Evolutionary conservation across 2,888 invertebrate genomes (phyloP), one percentile per base, ranked within the genome.

Genomic region (Panorpa germanica): DNA sequence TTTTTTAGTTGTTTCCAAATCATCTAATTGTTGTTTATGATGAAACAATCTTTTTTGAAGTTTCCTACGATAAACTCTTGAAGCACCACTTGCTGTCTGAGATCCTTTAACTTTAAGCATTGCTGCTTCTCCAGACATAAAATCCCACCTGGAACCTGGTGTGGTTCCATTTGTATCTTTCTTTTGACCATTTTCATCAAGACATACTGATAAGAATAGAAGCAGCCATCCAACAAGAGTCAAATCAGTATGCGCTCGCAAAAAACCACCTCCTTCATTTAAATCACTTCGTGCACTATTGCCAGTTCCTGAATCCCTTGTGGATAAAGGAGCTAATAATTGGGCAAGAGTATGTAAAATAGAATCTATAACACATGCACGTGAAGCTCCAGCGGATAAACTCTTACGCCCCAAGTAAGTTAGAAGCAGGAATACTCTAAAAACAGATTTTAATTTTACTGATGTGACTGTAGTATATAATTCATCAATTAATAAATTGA

Each of bases 331-430:
- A 9, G 62, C 61, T 38, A 77, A 47, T 11, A 67, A 52, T 40
- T 60, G 59, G 20, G 65, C 63, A 19, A 70, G 50, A 1, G 68
- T 65, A 35, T 59, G 65, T 43, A 70, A 53, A 36, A 69, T 65
- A 2, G 70, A 63, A 49, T 65, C 61, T 40, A 75, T 58, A n/a
- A 70, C 65, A 41, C 52, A 51, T 3, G 52, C 61, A 41, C 65
- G 65, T 40, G 66, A 67, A 34, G 69, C 65, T 4, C 58, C 58
- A 29, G 41, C 28, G 5, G 62, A 56, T 43, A 77, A 58, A 35
- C 76, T 78, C 48, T 81, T 78, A 43, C 86, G 77, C 32, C 81
- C 81, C 58, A 91, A 65, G 53, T 82, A 86, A 38, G 83, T 77
- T 37, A 90, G 57, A 35, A 90, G 58, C 39, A 88, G 75, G 45